phyloP scores from a whole-genome alignment of 2,113 vertebrate species.

The Anseranas semipalmata region DNA sequence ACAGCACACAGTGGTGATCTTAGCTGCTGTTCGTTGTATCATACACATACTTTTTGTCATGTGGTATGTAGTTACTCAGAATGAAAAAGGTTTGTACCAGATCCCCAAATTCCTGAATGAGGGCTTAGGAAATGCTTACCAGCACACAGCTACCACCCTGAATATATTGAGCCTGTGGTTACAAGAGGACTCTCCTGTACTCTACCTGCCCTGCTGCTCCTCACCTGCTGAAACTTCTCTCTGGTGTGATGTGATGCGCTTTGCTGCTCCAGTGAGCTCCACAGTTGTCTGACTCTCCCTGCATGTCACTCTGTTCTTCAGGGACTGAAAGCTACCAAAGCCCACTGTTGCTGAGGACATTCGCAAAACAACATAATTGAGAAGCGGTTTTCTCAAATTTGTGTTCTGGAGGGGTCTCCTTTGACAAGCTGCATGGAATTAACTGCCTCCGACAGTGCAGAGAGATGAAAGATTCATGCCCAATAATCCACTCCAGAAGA shows the following conservation, averaged over 20 bases:
- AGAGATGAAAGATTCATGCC: neutral
- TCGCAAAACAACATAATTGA: neutral
- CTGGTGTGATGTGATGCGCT: neutral
- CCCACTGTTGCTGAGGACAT: neutral
- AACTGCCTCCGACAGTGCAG: neutral
- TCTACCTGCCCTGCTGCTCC: neutral
- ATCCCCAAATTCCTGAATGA: neutral
- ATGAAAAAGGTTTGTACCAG: neutral
- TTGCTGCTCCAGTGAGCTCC: neutral
- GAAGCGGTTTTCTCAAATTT: neutral
- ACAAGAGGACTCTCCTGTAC: neutral
- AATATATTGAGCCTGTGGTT: neutral
- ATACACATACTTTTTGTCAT: neutral
- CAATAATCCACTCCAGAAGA: neutral
- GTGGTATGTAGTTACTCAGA: neutral
- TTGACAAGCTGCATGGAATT: neutral
- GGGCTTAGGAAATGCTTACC: neutral
- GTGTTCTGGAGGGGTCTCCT: neutral
- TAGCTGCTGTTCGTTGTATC: neutral
- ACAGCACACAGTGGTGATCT: neutral
- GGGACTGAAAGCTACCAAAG: neutral
- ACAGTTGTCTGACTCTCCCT: neutral
- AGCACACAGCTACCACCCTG: neutral
- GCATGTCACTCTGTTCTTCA: fast-evolving
- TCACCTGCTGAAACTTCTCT: neutral